Base-by-base conservation (phyloP, 2,113 vertebrate species). In the Myotis lucifugus region DNA sequence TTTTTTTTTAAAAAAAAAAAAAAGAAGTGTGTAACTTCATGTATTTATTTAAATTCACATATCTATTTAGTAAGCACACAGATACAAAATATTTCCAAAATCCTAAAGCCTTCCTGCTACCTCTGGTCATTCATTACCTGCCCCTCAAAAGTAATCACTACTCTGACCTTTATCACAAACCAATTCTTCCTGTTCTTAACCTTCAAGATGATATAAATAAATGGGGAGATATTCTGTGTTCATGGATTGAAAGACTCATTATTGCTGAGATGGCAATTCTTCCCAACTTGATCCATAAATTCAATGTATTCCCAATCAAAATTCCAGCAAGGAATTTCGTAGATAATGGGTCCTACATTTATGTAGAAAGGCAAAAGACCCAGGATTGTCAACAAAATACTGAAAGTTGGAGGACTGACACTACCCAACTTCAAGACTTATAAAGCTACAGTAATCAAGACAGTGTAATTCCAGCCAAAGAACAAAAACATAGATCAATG, bases 401-500 rank as follows among this genome's bases (percentile, higher is more conserved):
- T 46, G 17, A 69, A 85, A 34, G 27, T 12, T 70, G 23, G n/a
- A 48, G 32, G 37, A 70, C 37, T 78, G 48, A 59, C 15, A 56
- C 14, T 77, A 19, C 3, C 15, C 48, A 69, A 67, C 29, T 40
- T 85, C 56, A 52, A 74, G 48, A 70, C 34, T 56, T 37, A 86
- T 37, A 83, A 76, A 85, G 56, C 46, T 86, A 70, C 50, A 79
- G 50, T 86, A 79, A 48, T 48, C 50, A 86, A 93, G 50, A 93
- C 61, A 66, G 34, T 64, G 7, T 52, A 66, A 29, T 84, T 61
- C 8, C 5, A 76, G n/a, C 42, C 56, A 42, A 76, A 85, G n/a
- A 74, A 59, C 9, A 48, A 8, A 40, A 37, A 91, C 11, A 70
- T 5, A 32, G 23, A 64, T 91, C 54, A 66, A 84, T 42, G n/a